These are phyloP conservation scores for Epizoanthus rinbou DNA, from an alignment of 92 coral and sea anemone species.

Conservation along the genomic window DNA sequence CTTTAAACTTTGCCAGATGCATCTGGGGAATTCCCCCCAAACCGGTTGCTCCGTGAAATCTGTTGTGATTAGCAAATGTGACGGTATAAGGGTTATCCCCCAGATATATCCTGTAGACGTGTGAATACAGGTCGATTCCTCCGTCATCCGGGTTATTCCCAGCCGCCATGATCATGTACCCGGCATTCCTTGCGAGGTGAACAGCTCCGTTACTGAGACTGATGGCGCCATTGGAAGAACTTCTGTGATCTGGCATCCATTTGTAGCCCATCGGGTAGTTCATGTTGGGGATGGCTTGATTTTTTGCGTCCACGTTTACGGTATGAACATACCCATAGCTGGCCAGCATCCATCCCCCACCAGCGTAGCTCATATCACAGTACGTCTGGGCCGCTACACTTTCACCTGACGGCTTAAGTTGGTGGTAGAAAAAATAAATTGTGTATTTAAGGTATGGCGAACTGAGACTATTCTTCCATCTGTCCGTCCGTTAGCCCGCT, in stretches of 20 bases:
- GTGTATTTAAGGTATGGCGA: too few relatives aligned
- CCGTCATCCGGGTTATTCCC: constrained; percentile 87
- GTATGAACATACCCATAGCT: constrained; percentile 80
- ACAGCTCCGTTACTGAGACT: constrained; percentile 83
- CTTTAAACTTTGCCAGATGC: constrained; percentile 83
- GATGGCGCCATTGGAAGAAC: constrained; percentile 70
- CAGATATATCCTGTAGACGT: constrained; percentile 75
- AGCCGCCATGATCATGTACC: constrained; percentile 94
- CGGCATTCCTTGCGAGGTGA: constrained; percentile 77
- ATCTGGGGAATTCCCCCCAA: constrained; percentile 75
- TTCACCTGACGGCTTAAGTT: constrained; percentile 76
- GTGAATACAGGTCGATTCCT: constrained; percentile 72
- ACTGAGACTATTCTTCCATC: too few relatives aligned
- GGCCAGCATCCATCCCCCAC: constrained; percentile 95
- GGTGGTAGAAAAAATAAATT: not conserved
- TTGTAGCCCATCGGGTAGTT: constrained; percentile 89
- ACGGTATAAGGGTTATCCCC: constrained; percentile 72
- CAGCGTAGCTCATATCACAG: constrained; percentile 83
- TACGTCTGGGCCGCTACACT: constrained; percentile 72
- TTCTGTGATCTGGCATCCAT: constrained; percentile 83
- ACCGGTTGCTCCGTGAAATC: constrained; percentile 72
- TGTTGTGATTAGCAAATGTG: constrained; percentile 90
- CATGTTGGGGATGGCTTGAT: constrained; percentile 92
- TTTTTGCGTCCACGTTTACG: constrained; percentile 29
- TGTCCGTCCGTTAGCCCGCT: too few relatives aligned